A percentile compares a stretch with the other conserved stretches of the same genome.
Evolutionary conservation across 2,113 vertebrate species (phyloP).

Genomic region (Rallus limicola): DNA sequence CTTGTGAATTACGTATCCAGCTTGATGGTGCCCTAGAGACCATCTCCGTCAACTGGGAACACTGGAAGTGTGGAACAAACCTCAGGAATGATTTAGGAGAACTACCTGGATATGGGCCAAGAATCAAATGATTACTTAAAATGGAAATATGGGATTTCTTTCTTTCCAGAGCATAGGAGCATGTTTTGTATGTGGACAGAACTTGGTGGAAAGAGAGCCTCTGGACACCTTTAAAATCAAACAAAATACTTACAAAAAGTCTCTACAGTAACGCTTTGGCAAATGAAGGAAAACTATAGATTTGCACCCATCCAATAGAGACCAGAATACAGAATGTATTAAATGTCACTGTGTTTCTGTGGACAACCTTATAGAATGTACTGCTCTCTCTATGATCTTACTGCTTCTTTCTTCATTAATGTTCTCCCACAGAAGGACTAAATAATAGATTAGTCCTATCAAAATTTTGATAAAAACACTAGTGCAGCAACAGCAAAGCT

Average conservation of each 20-base stretch:
- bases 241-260: neutral
- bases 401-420: neutral
- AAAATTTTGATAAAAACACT: neutral
- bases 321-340: neutral
- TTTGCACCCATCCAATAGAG: neutral
- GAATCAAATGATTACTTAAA: neutral
- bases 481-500: neutral
- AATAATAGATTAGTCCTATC: neutral
- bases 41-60: neutral
- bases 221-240: neutral
- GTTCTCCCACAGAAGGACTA: neutral
- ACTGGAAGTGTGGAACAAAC: neutral
- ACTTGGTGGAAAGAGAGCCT: neutral
- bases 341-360: neutral
- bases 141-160: neutral
- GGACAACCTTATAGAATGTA: neutral
- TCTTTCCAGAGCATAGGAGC: neutral
- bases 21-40: neutral
- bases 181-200: neutral
- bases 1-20: neutral
- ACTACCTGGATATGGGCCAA: neutral
- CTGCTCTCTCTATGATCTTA: neutral
- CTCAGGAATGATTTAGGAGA: neutral
- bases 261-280: neutral
- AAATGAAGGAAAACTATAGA: neutral